Evolutionary conservation across 1,140 invertebrate species (phyloP), one percentile per base, ranked within the genome.

Genomic region (Bradysia coprophila): DNA sequence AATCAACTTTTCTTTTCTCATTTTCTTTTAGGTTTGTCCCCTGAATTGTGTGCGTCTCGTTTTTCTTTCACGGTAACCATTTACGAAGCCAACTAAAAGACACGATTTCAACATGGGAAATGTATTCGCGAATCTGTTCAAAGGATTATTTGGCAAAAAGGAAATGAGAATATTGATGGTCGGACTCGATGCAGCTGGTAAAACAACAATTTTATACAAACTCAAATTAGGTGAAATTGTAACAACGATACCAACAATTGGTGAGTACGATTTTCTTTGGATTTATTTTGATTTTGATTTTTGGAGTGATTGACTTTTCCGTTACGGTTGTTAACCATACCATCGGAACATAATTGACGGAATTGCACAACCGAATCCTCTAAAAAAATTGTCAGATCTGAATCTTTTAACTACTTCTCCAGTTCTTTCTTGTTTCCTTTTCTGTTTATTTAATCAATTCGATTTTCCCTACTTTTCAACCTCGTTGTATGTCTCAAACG

Each of bases 151-250:
- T 69, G 91, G 90, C 71, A 95, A 95, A 71, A 94, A 93, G 64
- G 90, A 95, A 73, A 94, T 95, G 89, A 83, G 90, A 71, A 94
- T 94, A 78, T 75, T 95, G 64, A 95, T 95, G 91, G 92, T 79
- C 51, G 93, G 93, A 57, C 75, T 98, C 51, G 94, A 98, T 76
- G 92, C 91, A 56, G 94, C 94, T 68, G 94, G 94, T 72, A 98
- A 98, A 82, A 98, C 94, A 56, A 98, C 94, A 68, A 98, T 98
- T 68, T 75, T 98, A 68, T 97, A 98, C 75, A 97, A 97, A 79
- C 77, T 98, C 62, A 97, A 98, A 78, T 78, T 98, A 72, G 93
- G 93, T 63, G 94, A 98, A 86, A 94, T 98, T 73, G 92, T 98
- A 54, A 97, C 92, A 61, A 98, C 94, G 56, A 98, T 98, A 76